Percentiles rank a stretch among this genome's conserved stretches.
These are phyloP conservation scores for Nasonia giraulti DNA, from an alignment of 1,140 invertebrate species.

Conservation along the genomic window DNA sequence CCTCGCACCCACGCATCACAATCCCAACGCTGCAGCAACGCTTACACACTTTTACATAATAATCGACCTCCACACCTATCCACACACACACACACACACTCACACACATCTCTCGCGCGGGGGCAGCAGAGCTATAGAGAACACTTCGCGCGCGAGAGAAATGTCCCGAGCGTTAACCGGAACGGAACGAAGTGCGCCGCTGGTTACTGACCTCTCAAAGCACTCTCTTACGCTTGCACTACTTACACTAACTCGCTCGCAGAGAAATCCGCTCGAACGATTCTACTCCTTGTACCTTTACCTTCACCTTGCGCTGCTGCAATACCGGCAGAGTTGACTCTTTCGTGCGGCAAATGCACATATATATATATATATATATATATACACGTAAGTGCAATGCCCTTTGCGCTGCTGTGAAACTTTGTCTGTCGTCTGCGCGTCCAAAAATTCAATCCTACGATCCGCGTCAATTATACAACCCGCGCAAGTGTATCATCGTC, in stretches of 20 bases:
- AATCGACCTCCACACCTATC: conserved; percentile 52
- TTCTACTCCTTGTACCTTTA: conserved; percentile 65
- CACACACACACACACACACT: no score
- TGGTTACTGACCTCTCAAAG: conserved; percentile 74
- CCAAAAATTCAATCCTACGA: no score
- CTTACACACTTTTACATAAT: conserved; percentile 61
- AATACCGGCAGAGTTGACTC: neutral
- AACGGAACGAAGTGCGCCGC: conserved; percentile 71
- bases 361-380: no score
- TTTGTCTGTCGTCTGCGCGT: no score
- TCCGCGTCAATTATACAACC: no score
- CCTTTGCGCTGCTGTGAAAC: conserved; percentile 11
- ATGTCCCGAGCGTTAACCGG: conserved; percentile 68
- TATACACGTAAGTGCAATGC: conserved; percentile 39
- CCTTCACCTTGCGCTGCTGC: conserved; percentile 65
- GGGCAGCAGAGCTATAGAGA: no score
- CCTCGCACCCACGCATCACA: no score
- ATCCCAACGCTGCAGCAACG: no score
- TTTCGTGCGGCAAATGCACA: conserved; percentile 26
- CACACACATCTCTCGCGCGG: neutral
- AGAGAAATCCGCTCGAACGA: conserved; percentile 12
- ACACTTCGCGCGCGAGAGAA: conserved; percentile 45
- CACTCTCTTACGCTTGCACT: conserved; percentile 74
- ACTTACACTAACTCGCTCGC: conserved; percentile 70
- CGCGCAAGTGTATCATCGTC: no score